Evolutionary conservation across 2,888 invertebrate genomes (phyloP), one percentile per base, ranked within the genome.

Genomic region (Aphodius granarius): DNA sequence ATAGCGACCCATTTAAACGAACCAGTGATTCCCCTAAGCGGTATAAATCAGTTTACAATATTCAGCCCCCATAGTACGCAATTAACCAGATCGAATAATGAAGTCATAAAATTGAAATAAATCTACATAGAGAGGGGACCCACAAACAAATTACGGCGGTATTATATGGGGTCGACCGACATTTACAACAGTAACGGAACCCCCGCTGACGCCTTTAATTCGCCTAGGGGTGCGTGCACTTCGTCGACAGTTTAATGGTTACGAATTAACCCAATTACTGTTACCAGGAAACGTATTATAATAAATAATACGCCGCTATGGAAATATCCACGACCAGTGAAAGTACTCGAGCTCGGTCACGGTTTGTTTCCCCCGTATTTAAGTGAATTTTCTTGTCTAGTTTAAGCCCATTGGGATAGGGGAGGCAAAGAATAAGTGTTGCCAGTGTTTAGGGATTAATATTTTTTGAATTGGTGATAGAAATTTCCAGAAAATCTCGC

Each of bases 201-300:
- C 43, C 43, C 43, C 43, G 43, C 43, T 43, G 43, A 6, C 13
- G 43, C 43, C 43, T 43, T 65, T 15, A 65, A 65, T 18, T 65
- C 15, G n/a, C 1, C 16, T 5, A 65, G 6, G 65, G 19, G 65
- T 65, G 65, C 17, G 19, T 19, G 19, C 65, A 15, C 16, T 6
- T 15, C n/a, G 65, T 19, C 6, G 65, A 65, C 65, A 65, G 65
- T 65, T 65, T 65, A 65, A 65, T 65, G 65, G 65, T 65, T 18
- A 65, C 19, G 19, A 65, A 65, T 65, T 65, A 65, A 19, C 65
- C 65, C 65, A 65, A 65, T 18, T 65, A 43, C 43, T 43, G 43
- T 43, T 43, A 43, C 9, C 43, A 43, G 43, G 43, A 43, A 43
- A 43, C 43, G 43, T 43, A 43, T 43, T 43, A 43, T 43, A 43